A percentile compares a stretch with the other conserved stretches of the same genome.
Evolutionary conservation across 2,797 vertebrate species (phyloP).

Genomic region (Anguilla pacifica): DNA sequence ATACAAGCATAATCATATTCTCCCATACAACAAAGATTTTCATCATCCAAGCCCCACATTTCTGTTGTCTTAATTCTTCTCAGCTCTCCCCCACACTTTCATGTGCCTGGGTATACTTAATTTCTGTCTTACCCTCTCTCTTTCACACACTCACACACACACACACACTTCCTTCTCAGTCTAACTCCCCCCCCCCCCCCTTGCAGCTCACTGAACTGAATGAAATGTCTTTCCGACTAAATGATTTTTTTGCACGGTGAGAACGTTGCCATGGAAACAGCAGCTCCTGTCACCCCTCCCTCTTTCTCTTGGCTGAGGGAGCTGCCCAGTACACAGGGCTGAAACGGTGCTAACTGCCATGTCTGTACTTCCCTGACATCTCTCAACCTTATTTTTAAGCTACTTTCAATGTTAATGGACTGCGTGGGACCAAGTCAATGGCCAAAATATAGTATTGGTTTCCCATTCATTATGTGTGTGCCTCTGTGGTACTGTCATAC

Average conservation of each 20-base stretch:
- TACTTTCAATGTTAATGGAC: slow-evolving; percentile 50
- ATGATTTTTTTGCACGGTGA: slow-evolving; percentile 73
- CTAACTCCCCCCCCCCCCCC: slow-evolving; percentile 54
- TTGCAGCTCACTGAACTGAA: slow-evolving; percentile 77
- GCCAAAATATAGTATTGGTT: slow-evolving; percentile 7
- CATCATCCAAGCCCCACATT: neutral
- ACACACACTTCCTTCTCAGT: slow-evolving; percentile 28
- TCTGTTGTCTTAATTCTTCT: neutral
- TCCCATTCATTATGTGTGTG: neutral
- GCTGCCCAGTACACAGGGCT: slow-evolving; percentile 40
- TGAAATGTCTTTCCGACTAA: slow-evolving; percentile 78
- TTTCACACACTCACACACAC: neutral
- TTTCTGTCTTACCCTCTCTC: neutral
- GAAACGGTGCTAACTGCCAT: slow-evolving; percentile 58
- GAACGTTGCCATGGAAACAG: slow-evolving; percentile 79
- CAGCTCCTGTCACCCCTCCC: slow-evolving; percentile 40
- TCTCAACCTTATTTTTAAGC: slow-evolving; percentile 32
- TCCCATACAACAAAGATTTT: neutral
- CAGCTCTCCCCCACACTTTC: neutral
- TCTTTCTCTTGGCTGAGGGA: slow-evolving; percentile 35
- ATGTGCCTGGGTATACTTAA: neutral
- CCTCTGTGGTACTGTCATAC: neutral
- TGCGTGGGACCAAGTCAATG: slow-evolving; percentile 41
- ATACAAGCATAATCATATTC: neutral
- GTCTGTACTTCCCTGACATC: slow-evolving; percentile 48